Base-by-base conservation (phyloP, 2,113 vertebrate species). In the Rhynchomys soricoides region DNA sequence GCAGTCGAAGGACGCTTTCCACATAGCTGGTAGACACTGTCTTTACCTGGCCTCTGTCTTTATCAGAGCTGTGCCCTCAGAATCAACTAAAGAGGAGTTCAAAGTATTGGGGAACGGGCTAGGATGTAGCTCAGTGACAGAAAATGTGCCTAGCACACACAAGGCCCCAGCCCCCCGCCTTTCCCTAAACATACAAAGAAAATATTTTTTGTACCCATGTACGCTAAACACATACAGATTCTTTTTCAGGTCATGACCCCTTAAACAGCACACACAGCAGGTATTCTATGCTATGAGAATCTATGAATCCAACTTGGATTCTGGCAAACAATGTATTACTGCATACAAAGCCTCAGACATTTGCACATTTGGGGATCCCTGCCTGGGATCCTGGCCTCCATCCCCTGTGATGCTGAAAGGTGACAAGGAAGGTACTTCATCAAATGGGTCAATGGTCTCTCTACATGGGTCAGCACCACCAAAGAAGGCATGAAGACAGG, bases 21-120 rank as follows among this genome's bases (percentile, higher is more conserved):
- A 9, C 0, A 7, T 5, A 1, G 34, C 13, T 1, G 1, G 40
- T 2, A 48, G 86, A 75, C 13, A 29, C 4, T 3, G 8, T 8
- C 17, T 52, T 8, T 21, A 45, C 34, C 22, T 71, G 34, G 45
- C 7, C 43, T 50, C 57, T 22, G 37, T 0, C 5, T 16, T 43
- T 3, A 5, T 7, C 17, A 5, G 21, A 0, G 12, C n/a, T 5
- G 17, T 31, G 29, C 22, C 83, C 19, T 21, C 13, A 31, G 48
- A 88, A 8, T 45, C 85, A 59, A 70, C 48, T 29, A 55, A 26
- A 26, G 29, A 57, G 5, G 34, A 21, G 37, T 6, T 68, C 62
- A 59, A 79, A 57, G 12, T 45, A n/a, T 17, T 21, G 24, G 57
- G 34, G 50, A n/a, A 40, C 11, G 19, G 34, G 37, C 31, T 55